Evolutionary conservation across 2,113 vertebrate species (phyloP), one percentile per base, ranked within the genome.

Genomic region (Neodontobutis hainanensis): DNA sequence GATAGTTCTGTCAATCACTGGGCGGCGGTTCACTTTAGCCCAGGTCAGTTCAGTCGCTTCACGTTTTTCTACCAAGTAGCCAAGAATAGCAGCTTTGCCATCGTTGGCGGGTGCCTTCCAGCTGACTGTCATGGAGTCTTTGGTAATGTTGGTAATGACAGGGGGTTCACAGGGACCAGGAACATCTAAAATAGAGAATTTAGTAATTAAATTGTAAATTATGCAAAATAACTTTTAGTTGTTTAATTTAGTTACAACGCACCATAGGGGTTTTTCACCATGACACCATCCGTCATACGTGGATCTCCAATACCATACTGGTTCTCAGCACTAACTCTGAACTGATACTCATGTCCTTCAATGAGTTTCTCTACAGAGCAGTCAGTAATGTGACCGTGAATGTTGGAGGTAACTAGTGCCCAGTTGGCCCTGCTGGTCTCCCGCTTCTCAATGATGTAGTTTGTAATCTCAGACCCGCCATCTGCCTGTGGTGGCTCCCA

Each of bases 361-460:
- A 99, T 98, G n/a, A 99, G 92, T 84, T 94, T 98, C 79, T 99
- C 96, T 68, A 99, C 95, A 0, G 91, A 94, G 87, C 96, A 96
- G 81, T 95, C 95, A 4, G 97, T 99, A 83, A 92, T 81, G 67
- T 95, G 95, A 66, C 97, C 91, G 5, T 92, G 83, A 62, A 93
- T 81, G 59, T 92, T 98, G 35, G 97, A 86, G 65, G 92, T 94
- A 71, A 99, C 96, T 75, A 96, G 95, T 2, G 97, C 97, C 96
- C 97, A 99, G 87, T 99, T 99, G 66, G 97, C 94, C 73, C 97
- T 93, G 90, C 97, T 98, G 27, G 97, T 99, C 91, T 99, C 97
- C 68, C 96, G 95, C 79, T 99, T 99, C 85, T 99, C 97, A 55
- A 99, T 81, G 82, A 99, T 95, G 70, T 99, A 99, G 88, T 98